Evolutionary conservation across 1,140 invertebrate species (phyloP), one percentile per base, ranked within the genome.

Genomic region (Tribolium madens): DNA sequence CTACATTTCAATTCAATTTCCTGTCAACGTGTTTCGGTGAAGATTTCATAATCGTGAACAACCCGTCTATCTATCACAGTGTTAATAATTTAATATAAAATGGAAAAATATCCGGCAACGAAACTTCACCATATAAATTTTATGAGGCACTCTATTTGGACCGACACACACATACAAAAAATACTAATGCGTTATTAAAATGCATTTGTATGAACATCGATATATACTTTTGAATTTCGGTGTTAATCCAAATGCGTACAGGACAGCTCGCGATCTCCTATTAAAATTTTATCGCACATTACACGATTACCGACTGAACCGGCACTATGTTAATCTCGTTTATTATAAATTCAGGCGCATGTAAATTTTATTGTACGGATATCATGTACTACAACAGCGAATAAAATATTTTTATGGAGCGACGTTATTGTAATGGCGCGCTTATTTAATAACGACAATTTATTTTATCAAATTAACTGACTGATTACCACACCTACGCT

Each of bases 141-240:
- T 36, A 79, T 77, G 52, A 79, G 53, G 15, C 77, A 78, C 77
- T 73, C 64, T 68, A 73, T 78, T 78, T 36, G 12, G 53, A 15
- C 21, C 21, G 36, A 69, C 46, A 15, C 53, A 21, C 48, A 26
- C 48, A 48, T 33, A 46, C 14, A 73, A 76, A 74, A 78, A 81
- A 81, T 75, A 36, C 12, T 77, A 77, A 81, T 81, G 73, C 64
- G 73, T 81, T 79, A 81, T 81, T 81, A 78, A 78, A 79, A 81
- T 79, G 78, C 78, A 78, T 78, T 81, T 81, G 78, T 79, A 78
- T 75, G 76, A 53, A 69, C 76, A 76, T 76, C 77, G 72, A 79
- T 81, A 75, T 81, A 75, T 81, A 79, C 78, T 81, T 81, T 78
- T 76, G 76, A 80, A 81, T 75, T 79, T 80, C 73, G 78, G 76